Evolutionary conservation across 2,797 vertebrate species (phyloP).

Genomic region (Melanotaenia pygmaea): DNA sequence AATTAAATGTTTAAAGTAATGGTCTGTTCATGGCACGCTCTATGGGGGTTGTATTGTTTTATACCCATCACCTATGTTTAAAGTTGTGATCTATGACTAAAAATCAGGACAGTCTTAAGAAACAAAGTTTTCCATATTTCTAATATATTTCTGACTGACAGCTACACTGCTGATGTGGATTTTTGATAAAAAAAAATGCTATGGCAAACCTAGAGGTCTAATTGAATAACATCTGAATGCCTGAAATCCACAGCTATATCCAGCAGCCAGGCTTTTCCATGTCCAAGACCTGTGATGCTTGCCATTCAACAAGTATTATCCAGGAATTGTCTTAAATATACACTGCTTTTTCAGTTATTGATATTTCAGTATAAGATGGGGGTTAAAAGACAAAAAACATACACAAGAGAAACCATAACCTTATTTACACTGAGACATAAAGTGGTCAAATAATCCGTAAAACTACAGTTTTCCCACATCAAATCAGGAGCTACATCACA

Average conservation of each 20-base stretch:
- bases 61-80: background rate
- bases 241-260: constrained; percentile 31
- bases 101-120: background rate
- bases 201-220: constrained; percentile 32
- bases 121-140: background rate
- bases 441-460: background rate
- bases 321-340: background rate
- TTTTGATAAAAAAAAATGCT: no score
- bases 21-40: background rate
- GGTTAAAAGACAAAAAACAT: background rate
- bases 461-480: background rate
- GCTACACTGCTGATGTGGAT: no score
- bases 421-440: background rate
- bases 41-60: background rate
- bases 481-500: background rate
- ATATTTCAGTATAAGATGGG: background rate
- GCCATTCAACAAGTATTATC: constrained; percentile 11
- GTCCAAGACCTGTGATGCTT: constrained; percentile 31
- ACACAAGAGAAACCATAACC: background rate
- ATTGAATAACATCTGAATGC: constrained; percentile 60
- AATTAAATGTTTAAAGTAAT: background rate
- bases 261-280: background rate
- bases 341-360: background rate
- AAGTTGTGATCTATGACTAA: background rate
- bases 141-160: no score